Conservation (phyloP, 2,797 vertebrate genomes). For the Halcyon leucocephala region DNA sequence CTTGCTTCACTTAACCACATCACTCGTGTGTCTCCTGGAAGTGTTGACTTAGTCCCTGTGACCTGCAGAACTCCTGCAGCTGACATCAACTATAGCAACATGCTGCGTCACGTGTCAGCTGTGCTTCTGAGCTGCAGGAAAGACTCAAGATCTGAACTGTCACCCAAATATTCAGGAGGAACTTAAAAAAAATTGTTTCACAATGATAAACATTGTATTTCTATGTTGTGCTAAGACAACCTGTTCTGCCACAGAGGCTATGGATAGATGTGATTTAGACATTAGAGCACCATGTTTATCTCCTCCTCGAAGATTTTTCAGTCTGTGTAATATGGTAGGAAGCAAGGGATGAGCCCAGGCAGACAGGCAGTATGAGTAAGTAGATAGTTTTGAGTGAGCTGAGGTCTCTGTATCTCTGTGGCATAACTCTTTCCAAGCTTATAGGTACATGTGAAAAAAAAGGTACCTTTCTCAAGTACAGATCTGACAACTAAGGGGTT, state of each 20-base stretch:
- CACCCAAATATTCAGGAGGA: neutral
- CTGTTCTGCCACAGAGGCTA: neutral
- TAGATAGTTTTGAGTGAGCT: neutral
- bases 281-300: neutral
- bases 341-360: neutral
- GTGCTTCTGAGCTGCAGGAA: neutral
- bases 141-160: conserved; percentile 30
- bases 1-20: neutral
- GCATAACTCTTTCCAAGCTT: neutral
- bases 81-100: conserved; percentile 14
- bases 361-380: neutral
- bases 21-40: neutral
- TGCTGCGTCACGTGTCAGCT: neutral
- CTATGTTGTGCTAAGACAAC: neutral
- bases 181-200: neutral
- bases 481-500: neutral
- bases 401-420: neutral
- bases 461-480: fast-evolving
- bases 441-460: neutral
- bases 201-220: neutral
- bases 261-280: neutral
- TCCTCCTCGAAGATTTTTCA: neutral
- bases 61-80: conserved; percentile 41
- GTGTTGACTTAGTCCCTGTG: neutral
- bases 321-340: neutral